Evolutionary conservation across 2,113 vertebrate genomes (phyloP).

Genomic region (Otis tarda): DNA sequence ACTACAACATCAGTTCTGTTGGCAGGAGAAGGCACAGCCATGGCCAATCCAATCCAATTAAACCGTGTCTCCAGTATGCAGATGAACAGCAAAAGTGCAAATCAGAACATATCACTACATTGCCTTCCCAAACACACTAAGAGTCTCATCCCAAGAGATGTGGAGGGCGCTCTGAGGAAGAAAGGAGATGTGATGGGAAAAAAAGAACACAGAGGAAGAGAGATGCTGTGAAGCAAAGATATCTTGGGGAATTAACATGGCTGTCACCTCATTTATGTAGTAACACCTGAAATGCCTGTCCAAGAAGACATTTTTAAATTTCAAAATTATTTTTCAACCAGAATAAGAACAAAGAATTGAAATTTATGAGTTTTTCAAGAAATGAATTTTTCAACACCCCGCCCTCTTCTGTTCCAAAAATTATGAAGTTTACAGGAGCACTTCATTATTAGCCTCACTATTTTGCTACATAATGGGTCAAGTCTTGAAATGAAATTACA

Average conservation of each 20-base stretch:
- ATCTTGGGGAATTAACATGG: background rate
- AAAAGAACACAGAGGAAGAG: background rate
- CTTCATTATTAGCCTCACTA: background rate
- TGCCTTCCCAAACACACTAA: background rate
- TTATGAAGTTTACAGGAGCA: background rate
- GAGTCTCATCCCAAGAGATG: background rate
- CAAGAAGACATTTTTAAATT: background rate
- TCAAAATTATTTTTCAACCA: background rate
- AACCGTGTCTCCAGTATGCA: background rate
- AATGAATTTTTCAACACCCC: background rate
- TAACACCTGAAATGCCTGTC: background rate
- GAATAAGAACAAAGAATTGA: background rate
- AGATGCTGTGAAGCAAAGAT: background rate
- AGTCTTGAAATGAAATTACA: background rate
- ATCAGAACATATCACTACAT: background rate
- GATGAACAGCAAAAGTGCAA: background rate
- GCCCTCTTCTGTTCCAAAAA: background rate
- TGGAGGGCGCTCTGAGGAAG: background rate
- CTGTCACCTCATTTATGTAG: background rate
- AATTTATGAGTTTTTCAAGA: background rate
- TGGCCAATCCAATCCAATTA: slow-evolving; percentile 50
- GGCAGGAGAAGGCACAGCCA: slow-evolving; percentile 26
- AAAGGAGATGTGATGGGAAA: background rate
- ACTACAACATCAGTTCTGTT: slow-evolving; percentile 31
- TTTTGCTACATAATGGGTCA: background rate